These are phyloP conservation scores for Halcyon badia DNA, from an alignment of 2,797 vertebrate species.

Conservation along the genomic window DNA sequence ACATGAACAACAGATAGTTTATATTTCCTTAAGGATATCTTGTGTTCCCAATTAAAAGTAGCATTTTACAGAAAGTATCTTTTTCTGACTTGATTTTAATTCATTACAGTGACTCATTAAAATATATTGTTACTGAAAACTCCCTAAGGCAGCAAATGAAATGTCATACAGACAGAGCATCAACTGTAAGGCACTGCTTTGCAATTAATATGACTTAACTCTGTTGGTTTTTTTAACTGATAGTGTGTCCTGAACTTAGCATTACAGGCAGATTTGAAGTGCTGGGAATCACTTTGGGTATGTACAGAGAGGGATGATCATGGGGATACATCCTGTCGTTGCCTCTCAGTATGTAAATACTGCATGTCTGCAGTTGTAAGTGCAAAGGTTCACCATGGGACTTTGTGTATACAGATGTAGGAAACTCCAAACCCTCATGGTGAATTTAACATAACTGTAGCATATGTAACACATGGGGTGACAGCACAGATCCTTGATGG, in stretches of 20 bases:
- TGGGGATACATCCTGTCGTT: rapidly evolving
- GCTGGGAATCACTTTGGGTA: not conserved
- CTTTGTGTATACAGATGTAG: not conserved
- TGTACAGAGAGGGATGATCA: not conserved
- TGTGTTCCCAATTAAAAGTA: not conserved
- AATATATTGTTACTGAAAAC: conserved; percentile 19
- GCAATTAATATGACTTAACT: conserved; percentile 49
- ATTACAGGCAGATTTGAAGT: not conserved
- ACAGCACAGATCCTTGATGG: not conserved
- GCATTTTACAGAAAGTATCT: not conserved
- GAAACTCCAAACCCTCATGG: not conserved
- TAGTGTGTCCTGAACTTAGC: not conserved
- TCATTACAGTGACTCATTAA: conserved; percentile 30
- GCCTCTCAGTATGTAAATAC: not conserved
- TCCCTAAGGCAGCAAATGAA: conserved; percentile 25
- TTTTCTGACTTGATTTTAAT: conserved; percentile 1
- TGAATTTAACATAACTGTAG: not conserved
- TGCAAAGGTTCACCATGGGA: not conserved
- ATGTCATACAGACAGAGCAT: not conserved
- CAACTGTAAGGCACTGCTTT: not conserved
- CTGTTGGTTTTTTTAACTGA: not conserved
- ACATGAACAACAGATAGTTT: not conserved
- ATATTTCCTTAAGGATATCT: not conserved
- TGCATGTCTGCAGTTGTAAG: not conserved
- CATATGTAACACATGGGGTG: not conserved